A percentile compares a stretch with the other conserved stretches of the same genome.
These are phyloP conservation scores for Ceuthmochares aereus DNA, from an alignment of 2,113 vertebrate genomes.

Conservation along the genomic window DNA sequence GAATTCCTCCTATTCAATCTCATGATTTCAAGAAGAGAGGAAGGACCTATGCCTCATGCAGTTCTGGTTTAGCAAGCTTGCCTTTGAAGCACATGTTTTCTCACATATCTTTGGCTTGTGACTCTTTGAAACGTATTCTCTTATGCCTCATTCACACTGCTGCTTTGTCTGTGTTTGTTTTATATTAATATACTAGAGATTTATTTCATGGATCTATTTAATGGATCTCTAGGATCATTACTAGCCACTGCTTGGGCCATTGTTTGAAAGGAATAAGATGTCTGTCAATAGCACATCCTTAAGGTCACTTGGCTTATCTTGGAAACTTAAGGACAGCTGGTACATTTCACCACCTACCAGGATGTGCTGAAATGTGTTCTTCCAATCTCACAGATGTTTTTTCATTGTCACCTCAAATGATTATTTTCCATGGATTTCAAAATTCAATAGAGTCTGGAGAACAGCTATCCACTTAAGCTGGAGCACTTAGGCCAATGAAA, in stretches of 20 bases:
- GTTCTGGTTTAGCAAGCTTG: not conserved
- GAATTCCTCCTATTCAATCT: not conserved
- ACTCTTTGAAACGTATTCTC: not conserved
- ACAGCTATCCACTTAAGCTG: constrained; percentile 32
- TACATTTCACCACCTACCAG: not conserved
- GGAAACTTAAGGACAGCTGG: not conserved
- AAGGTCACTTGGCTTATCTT: not conserved
- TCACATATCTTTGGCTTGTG: not conserved
- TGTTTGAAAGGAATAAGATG: not conserved
- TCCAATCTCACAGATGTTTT: not conserved
- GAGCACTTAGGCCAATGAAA: constrained; percentile 41
- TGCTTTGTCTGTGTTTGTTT: not conserved
- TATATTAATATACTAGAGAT: not conserved
- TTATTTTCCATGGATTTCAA: constrained; percentile 12
- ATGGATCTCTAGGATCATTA: not conserved
- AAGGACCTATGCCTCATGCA: not conserved
- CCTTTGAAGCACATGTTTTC: not conserved
- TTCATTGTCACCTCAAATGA: not conserved
- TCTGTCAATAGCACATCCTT: not conserved
- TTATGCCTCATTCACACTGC: not conserved
- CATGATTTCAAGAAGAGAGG: not conserved
- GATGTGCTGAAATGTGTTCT: not conserved
- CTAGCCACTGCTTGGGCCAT: not conserved
- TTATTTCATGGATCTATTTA: not conserved
- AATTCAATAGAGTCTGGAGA: not conserved